phyloP scores from a whole-genome alignment of 2,888 invertebrate genomes.

The Oithona nana region DNA sequence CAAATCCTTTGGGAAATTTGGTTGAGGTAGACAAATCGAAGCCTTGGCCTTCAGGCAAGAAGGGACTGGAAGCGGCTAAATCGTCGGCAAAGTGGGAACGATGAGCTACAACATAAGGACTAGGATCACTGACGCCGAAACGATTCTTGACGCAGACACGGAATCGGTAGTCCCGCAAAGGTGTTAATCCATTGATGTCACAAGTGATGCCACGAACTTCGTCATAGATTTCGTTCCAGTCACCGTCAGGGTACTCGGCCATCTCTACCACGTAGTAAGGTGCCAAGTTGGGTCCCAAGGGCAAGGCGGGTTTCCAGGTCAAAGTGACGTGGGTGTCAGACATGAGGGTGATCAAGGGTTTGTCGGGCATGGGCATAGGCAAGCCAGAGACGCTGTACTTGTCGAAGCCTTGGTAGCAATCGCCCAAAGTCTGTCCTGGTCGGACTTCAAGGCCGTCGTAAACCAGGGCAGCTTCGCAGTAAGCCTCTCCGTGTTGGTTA shows the following conservation, averaged over 20 bases:
- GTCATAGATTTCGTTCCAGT: conserved; percentile 47
- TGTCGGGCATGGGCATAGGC: conserved; percentile 69
- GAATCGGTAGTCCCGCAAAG: conserved; percentile 86
- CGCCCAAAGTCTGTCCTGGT: conserved; percentile 28
- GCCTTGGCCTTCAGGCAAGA: background rate
- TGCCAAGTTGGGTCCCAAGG: conserved; percentile 63
- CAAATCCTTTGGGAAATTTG: conserved; percentile 21
- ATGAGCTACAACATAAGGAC: conserved; percentile 41
- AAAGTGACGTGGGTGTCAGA: conserved; percentile 68
- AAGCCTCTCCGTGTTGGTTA: conserved; percentile 65
- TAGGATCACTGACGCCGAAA: conserved; percentile 88
- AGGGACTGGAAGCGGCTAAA: background rate
- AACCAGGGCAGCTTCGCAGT: conserved; percentile 54
- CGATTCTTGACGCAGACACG: conserved; percentile 89
- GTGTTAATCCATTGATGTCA: conserved; percentile 70
- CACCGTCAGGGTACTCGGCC: conserved; percentile 72
- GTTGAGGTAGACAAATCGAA: conserved; percentile 14
- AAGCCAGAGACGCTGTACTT: conserved; percentile 61
- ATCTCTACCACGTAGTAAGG: conserved; percentile 89
- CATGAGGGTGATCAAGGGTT: conserved; percentile 71
- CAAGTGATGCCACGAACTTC: conserved; percentile 65
- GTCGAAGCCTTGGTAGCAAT: conserved; percentile 65
- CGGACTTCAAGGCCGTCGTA: conserved; percentile 43
- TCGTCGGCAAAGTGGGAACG: conserved; percentile 15
- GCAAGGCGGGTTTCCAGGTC: conserved; percentile 83